phyloP scores from a whole-genome alignment of 2,888 invertebrate species.

The Julus scanicus region DNA sequence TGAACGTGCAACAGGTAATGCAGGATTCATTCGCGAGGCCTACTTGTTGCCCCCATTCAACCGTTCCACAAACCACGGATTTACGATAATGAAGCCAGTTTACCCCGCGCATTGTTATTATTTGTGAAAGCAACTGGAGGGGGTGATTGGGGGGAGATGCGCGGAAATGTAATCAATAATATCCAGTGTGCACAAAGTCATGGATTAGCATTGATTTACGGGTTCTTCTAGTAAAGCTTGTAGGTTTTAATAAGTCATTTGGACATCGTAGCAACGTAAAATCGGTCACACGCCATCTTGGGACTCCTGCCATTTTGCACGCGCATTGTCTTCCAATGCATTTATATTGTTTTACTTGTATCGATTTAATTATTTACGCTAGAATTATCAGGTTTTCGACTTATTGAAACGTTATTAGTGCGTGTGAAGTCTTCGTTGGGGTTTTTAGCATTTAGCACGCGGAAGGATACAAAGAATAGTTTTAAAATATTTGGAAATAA shows the following conservation, averaged over 20 bases:
- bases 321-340: too few species aligned
- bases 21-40: not conserved
- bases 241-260: not conserved
- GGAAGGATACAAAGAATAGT: too few species aligned
- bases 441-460: too few species aligned
- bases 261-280: not conserved
- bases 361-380: too few species aligned
- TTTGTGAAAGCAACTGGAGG: not conserved
- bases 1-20: not conserved
- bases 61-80: not conserved
- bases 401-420: too few species aligned
- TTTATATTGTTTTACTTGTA: too few species aligned
- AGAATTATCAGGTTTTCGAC: too few species aligned
- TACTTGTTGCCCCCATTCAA: conserved; percentile 4
- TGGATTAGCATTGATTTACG: not conserved
- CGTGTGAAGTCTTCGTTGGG: too few species aligned
- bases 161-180: conserved; percentile 31
- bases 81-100: conserved; percentile 45
- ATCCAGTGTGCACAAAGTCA: not conserved
- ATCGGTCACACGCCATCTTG: not conserved
- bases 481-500: too few species aligned
- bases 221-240: not conserved
- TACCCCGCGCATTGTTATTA: conserved; percentile 30
- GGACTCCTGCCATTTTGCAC: too few species aligned
- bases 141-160: not conserved